Percentiles rank a stretch among this genome's conserved stretches.
Conservation (phyloP, 2,797 vertebrate species). For the Eulemur mongoz region DNA sequence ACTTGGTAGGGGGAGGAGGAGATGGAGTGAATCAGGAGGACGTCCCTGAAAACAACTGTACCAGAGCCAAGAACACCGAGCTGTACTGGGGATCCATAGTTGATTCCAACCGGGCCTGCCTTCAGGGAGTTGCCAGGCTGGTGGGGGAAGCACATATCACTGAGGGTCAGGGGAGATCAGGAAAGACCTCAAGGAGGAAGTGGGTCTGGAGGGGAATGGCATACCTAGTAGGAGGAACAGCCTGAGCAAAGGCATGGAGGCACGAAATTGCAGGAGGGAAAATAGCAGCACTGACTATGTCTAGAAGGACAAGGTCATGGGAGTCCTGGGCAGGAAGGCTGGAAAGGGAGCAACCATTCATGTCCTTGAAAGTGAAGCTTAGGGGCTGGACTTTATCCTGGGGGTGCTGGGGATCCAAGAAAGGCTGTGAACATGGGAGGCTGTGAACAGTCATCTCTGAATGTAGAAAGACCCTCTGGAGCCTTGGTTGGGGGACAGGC, state of each 20-base stretch:
- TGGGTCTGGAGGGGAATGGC: not conserved
- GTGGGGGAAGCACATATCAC: not conserved
- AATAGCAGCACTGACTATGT: not conserved
- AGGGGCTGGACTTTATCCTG: not conserved
- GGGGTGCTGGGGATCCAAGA: accelerated
- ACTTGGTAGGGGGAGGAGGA: not conserved
- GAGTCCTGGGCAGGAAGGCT: not conserved
- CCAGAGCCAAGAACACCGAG: not conserved
- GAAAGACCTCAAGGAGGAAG: not conserved
- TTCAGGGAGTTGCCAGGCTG: not conserved
- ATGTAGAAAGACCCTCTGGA: not conserved
- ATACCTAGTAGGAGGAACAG: not conserved
- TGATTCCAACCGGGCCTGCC: not conserved
- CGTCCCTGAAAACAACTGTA: not conserved
- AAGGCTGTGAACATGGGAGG: not conserved
- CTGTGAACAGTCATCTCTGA: not conserved
- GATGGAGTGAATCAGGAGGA: not conserved
- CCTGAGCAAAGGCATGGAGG: not conserved
- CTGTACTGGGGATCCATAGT: not conserved
- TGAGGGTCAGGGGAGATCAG: not conserved
- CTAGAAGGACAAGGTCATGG: not conserved
- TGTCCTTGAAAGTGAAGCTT: not conserved
- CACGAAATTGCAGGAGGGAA: not conserved
- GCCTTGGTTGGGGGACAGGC: not conserved
- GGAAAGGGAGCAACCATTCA: not conserved